These are phyloP conservation scores for Drosophila heteroneura DNA, from an alignment of 2,888 invertebrate genomes.

Conservation along the genomic window DNA sequence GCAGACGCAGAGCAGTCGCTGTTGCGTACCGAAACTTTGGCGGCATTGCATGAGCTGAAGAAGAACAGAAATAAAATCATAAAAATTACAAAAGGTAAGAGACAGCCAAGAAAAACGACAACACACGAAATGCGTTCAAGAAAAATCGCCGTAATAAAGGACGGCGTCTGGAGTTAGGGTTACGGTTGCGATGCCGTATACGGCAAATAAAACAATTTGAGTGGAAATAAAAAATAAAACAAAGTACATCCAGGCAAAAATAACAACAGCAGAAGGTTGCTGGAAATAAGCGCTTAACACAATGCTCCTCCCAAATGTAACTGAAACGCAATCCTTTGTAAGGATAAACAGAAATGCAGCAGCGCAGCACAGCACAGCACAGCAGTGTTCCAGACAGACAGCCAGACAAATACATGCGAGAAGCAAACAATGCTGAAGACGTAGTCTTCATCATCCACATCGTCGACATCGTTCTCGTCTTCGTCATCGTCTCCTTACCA, in stretches of 20 bases:
- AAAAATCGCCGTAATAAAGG: constrained; percentile 82
- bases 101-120: constrained; percentile 70
- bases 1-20: constrained; percentile 32
- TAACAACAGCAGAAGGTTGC: constrained; percentile 21
- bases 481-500: constrained; percentile 49
- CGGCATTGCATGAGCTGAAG: constrained; percentile 27
- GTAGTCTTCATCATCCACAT: constrained; percentile 25
- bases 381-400: background rate
- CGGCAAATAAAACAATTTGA: constrained; percentile 81
- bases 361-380: constrained; percentile 21
- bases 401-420: constrained; percentile 21
- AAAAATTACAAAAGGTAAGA: constrained; percentile 79
- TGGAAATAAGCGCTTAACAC: constrained; percentile 67
- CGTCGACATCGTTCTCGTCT: constrained; percentile 13
- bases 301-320: constrained; percentile 60
- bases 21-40: constrained; percentile 31
- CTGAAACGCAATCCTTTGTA: constrained; percentile 78
- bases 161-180: constrained; percentile 49
- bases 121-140: constrained; percentile 75
- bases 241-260: constrained; percentile 45
- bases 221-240: constrained; percentile 80
- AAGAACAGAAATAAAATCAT: constrained; percentile 71
- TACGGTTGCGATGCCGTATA: constrained; percentile 25
- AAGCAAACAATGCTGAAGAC: constrained; percentile 49
- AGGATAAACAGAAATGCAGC: constrained; percentile 41